Evolutionary conservation across 2,113 vertebrate genomes (phyloP), one percentile per base, ranked within the genome.

Genomic region (Apodemus sylvaticus): DNA sequence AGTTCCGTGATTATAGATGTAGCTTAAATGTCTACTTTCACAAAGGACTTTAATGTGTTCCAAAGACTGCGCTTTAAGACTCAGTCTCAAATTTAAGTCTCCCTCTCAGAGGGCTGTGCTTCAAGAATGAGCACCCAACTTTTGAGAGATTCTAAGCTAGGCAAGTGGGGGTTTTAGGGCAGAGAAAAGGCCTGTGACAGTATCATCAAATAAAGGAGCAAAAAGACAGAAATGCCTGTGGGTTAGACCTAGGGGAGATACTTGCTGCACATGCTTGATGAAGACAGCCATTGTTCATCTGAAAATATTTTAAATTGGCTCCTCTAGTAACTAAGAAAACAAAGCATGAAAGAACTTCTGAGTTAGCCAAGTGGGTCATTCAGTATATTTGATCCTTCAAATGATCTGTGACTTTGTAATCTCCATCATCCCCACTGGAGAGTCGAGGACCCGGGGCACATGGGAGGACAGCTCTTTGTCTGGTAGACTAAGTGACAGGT

Each of bases 291-390:
- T 76, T 87, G 74, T 83, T 95, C 86, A 94, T n/a, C 66, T 91
- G 70, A n/a, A 96, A 85, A 51, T 74, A 96, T 34, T 85, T 96
- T 74, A 90, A 60, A 94, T 48, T 8, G 0, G 36, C 39, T 91
- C 66, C 66, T 96, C 82, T 92, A 89, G 17, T 76, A 83, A 82
- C 78, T 68, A 86, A 79, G 19, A 85, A 94, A 95, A 93, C 29
- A 19, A 92, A 87, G 45, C 39, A 71, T 42, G 53, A 88, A 87
- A 73, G 26, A 53, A 78, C 73, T 58, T 81, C 2, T 55, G 68
- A 95, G 90, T 90, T 90, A 85, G 77, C 42, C 76, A 62, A 60
- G 58, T 55, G 53, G 68, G 68, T 86, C 89, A 66, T 3, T 87
- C 71, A 68, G 24, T 48, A 76, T 24, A 87, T 66, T 9, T 85